These are phyloP conservation scores for Cyclura pinguis DNA, from an alignment of 2,797 vertebrate species.

Conservation along the genomic window DNA sequence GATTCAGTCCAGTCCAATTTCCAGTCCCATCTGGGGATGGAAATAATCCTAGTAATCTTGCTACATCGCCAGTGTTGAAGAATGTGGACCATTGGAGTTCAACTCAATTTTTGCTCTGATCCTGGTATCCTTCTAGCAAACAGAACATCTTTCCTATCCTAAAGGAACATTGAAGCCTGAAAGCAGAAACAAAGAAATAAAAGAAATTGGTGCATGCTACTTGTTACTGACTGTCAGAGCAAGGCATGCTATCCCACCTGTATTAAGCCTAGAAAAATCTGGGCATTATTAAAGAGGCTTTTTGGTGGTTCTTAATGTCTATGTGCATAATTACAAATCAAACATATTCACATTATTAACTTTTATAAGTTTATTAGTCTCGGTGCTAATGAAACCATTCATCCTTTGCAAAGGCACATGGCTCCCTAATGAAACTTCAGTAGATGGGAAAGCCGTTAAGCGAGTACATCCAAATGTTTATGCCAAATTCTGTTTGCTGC, in stretches of 20 bases:
- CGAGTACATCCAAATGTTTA: conserved; percentile 73
- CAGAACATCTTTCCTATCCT: conserved; percentile 38
- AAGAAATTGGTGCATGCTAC: conserved; percentile 50
- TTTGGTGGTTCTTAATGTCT: conserved; percentile 76
- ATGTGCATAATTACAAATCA: conserved; percentile 84
- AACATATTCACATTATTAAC: conserved; percentile 89
- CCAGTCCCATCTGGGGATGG: neutral
- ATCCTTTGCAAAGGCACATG: conserved; percentile 83
- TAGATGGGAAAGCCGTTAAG: conserved; percentile 80
- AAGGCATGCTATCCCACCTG: conserved; percentile 35
- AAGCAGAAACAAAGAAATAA: conserved; percentile 48
- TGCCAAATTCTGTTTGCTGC: conserved; percentile 77
- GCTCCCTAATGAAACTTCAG: conserved; percentile 82
- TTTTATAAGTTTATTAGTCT: conserved; percentile 88
- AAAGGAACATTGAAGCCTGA: conserved; percentile 51
- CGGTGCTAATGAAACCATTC: conserved; percentile 84
- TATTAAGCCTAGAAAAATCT: conserved; percentile 51
- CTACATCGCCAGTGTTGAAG: neutral
- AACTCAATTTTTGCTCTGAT: too few species aligned
- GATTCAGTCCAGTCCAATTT: neutral
- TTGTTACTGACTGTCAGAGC: conserved; percentile 53
- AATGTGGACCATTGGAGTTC: neutral
- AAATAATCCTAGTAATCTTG: neutral
- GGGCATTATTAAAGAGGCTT: conserved; percentile 55
- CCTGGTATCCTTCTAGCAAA: neutral